Percentiles rank a stretch among this genome's conserved stretches.
Evolutionary conservation across 1,140 invertebrate species (phyloP).

Genomic region (Aradophagus sp.): DNA sequence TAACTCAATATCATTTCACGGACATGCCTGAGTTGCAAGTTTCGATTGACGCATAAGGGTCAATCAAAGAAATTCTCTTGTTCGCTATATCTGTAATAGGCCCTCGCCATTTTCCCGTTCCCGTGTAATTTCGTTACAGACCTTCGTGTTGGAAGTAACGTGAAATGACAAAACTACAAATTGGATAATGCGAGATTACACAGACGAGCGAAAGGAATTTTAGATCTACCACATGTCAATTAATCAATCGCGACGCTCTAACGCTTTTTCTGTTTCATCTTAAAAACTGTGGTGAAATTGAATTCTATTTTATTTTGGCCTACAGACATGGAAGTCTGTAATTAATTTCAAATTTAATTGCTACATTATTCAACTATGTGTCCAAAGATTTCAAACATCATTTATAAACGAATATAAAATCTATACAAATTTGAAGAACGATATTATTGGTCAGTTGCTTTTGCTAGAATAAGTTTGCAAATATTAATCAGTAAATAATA

Average conservation of each 20-base stretch:
- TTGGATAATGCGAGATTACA: slow-evolving; percentile 38
- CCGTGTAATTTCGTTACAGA: slow-evolving; percentile 63
- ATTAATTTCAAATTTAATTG: no score
- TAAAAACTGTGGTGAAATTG: no score
- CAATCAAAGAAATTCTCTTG: slow-evolving; percentile 63
- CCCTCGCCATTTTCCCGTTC: slow-evolving; percentile 51
- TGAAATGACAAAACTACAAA: slow-evolving; percentile 49
- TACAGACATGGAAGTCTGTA: no score
- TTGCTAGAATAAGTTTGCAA: no score
- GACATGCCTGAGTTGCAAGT: slow-evolving; percentile 35
- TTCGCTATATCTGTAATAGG: slow-evolving; percentile 51
- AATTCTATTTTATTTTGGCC: no score
- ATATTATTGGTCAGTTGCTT: no score
- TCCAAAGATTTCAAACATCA: no score
- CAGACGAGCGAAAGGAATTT: slow-evolving; percentile 34
- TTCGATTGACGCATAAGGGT: slow-evolving; percentile 58
- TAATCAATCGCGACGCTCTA: slow-evolving; percentile 23
- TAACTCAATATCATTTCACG: slow-evolving; percentile 51
- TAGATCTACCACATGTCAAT: slow-evolving; percentile 46
- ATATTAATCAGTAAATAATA: no score
- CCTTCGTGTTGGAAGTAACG: slow-evolving; percentile 50
- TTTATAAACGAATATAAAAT: no score
- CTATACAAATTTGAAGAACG: no score
- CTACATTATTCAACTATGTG: no score
- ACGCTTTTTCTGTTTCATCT: no score